Evolutionary conservation across 2,888 invertebrate species (phyloP).

Genomic region (Hymenopus coronatus): DNA sequence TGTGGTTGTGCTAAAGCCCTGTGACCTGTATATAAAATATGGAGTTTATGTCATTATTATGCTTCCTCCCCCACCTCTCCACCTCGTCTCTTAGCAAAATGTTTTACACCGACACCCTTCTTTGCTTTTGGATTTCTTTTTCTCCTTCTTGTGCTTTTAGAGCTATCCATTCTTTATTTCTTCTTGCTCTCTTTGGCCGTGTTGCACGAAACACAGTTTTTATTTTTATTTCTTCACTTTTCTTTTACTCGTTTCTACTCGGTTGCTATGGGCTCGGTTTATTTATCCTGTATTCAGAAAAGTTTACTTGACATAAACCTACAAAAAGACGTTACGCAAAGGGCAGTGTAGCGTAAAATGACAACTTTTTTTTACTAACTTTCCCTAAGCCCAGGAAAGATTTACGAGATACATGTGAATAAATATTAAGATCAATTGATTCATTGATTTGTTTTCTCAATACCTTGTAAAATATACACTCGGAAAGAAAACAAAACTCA

Average conservation of each 20-base stretch:
- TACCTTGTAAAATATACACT: background rate
- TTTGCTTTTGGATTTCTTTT: background rate
- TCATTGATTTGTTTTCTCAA: background rate
- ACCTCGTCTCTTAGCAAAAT: background rate
- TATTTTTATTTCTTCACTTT: background rate
- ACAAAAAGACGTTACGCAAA: background rate
- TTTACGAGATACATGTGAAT: background rate
- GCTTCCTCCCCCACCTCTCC: background rate
- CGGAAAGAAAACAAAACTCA: background rate
- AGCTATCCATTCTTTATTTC: background rate
- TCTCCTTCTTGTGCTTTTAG: background rate
- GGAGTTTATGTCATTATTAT: conserved; percentile 5
- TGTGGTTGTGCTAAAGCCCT: background rate
- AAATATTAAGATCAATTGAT: background rate
- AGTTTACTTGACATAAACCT: background rate
- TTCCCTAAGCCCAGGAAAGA: background rate
- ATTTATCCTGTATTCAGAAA: background rate
- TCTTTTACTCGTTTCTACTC: background rate
- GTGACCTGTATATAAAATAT: conserved; percentile 12
- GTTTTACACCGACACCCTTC: background rate
- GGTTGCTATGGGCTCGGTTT: background rate
- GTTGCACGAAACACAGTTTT: background rate
- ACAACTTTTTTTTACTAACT: background rate
- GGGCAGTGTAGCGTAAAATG: background rate
- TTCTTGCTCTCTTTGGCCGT: background rate